These are phyloP conservation scores for Metaphire vulgaris DNA, from an alignment of 1,140 invertebrate genomes.

Conservation along the genomic window DNA sequence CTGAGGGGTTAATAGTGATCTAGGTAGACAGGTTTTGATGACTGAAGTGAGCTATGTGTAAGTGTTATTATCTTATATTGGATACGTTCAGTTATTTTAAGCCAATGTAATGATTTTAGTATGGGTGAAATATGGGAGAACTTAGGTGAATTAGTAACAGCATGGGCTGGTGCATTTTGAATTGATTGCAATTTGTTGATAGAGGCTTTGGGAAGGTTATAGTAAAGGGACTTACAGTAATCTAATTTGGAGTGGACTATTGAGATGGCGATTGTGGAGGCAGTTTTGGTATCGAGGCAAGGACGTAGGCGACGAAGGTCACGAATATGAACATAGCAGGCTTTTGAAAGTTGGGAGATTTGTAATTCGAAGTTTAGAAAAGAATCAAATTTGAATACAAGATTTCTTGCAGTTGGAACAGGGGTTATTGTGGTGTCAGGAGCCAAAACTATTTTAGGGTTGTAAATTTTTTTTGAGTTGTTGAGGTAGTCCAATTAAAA, in stretches of 20 bases:
- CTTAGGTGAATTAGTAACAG: background rate
- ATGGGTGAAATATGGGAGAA: background rate
- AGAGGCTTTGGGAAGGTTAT: background rate
- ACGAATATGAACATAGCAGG: background rate
- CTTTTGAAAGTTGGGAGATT: too few species aligned
- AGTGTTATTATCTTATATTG: too few species aligned
- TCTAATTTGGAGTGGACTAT: constrained; percentile 1
- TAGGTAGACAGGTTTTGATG: too few species aligned
- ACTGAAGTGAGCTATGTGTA: too few species aligned
- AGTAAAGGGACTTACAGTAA: background rate
- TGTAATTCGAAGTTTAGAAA: too few species aligned
- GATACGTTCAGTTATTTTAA: background rate
- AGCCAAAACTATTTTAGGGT: too few species aligned
- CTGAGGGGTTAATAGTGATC: too few species aligned
- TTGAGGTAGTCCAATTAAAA: too few species aligned
- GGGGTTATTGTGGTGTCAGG: too few species aligned
- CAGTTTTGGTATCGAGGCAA: background rate
- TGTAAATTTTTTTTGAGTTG: too few species aligned
- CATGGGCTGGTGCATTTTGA: background rate
- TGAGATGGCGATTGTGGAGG: background rate
- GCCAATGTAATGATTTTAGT: background rate
- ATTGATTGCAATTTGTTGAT: background rate
- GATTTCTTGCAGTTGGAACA: too few species aligned
- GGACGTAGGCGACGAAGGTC: background rate
- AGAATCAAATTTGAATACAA: too few species aligned